A percentile compares a stretch with the other conserved stretches of the same genome.
Evolutionary conservation across 2,888 invertebrate genomes (phyloP).

Genomic region (Mystacides longicornis): DNA sequence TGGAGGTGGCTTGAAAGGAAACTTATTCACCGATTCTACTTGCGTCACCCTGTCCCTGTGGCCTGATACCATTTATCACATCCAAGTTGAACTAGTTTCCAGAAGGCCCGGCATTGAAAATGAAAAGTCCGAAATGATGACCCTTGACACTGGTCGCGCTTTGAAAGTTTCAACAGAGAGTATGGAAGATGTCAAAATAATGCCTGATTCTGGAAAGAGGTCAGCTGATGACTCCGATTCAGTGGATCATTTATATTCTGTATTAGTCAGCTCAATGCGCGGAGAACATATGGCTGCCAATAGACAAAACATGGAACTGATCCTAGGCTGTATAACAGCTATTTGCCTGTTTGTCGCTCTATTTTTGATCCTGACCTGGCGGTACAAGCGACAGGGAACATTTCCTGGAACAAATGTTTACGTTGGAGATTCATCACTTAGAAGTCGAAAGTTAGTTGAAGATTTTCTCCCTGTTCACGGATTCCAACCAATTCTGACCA

Average conservation of each 20-base stretch:
- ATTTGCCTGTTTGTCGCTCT: conserved; percentile 42
- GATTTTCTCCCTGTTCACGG: conserved; percentile 49
- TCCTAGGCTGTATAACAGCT: conserved; percentile 54
- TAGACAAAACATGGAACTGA: conserved; percentile 49
- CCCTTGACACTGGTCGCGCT: conserved; percentile 55
- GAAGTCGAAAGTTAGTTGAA: conserved; percentile 55
- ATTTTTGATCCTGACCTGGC: conserved; percentile 48
- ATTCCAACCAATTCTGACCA: conserved; percentile 53
- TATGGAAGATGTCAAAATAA: conserved; percentile 51
- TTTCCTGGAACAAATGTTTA: conserved; percentile 54
- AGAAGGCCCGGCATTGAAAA: conserved; percentile 54
- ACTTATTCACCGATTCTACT: conserved; percentile 73
- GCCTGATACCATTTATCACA: conserved; percentile 75
- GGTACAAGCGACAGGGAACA: conserved; percentile 49
- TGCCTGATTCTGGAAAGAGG: conserved; percentile 42
- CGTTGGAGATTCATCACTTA: conserved; percentile 52
- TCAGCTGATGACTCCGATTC: conserved; percentile 31
- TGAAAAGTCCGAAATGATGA: conserved; percentile 58
- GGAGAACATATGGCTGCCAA: conserved; percentile 50
- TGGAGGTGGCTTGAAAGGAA: conserved; percentile 73
- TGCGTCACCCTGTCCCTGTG: conserved; percentile 71
- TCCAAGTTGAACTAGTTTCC: conserved; percentile 64
- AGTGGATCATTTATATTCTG: conserved; percentile 51
- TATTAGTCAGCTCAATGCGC: conserved; percentile 55
- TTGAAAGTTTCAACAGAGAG: conserved; percentile 58